Conservation (phyloP, 2,797 vertebrate species). For the Oophaga sylvatica region DNA sequence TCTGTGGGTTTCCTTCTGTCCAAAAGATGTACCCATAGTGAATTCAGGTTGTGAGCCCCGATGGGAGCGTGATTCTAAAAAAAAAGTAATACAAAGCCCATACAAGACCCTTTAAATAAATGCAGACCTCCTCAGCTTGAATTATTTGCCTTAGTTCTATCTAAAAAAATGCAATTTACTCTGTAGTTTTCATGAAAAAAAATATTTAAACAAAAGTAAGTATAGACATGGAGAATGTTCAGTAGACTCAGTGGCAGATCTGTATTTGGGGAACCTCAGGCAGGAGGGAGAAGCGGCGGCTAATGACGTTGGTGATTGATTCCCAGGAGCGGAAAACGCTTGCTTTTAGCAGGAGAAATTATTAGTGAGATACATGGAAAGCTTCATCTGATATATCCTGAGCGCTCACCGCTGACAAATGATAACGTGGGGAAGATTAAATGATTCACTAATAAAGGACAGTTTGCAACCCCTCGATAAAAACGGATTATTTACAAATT, state of each 20-base stretch:
- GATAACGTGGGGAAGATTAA: conserved; percentile 29
- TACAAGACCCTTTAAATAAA: not conserved
- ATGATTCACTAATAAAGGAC: conserved; percentile 29
- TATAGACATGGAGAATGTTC: not conserved
- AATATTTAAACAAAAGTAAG: not conserved
- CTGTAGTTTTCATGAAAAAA: not conserved
- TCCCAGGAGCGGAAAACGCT: conserved; percentile 22
- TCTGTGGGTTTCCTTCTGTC: too few relatives aligned
- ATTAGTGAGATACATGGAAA: conserved; percentile 45
- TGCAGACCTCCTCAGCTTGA: not conserved
- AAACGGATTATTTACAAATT: conserved; percentile 26
- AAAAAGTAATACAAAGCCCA: not conserved
- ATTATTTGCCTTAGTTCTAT: not conserved
- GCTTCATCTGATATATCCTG: conserved; percentile 34
- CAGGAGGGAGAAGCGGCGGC: not conserved
- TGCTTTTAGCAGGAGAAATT: conserved; percentile 43
- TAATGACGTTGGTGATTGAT: conserved; percentile 42
- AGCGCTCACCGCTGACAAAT: conserved; percentile 34
- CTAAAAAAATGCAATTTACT: not conserved
- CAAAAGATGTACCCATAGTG: too few relatives aligned
- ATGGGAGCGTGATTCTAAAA: too few relatives aligned
- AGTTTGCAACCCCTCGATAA: not conserved
- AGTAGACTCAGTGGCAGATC: not conserved
- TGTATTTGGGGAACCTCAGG: not conserved
- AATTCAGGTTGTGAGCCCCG: too few relatives aligned